Conservation (phyloP, 2,888 invertebrate genomes). For the Chrysodeixis includens region DNA sequence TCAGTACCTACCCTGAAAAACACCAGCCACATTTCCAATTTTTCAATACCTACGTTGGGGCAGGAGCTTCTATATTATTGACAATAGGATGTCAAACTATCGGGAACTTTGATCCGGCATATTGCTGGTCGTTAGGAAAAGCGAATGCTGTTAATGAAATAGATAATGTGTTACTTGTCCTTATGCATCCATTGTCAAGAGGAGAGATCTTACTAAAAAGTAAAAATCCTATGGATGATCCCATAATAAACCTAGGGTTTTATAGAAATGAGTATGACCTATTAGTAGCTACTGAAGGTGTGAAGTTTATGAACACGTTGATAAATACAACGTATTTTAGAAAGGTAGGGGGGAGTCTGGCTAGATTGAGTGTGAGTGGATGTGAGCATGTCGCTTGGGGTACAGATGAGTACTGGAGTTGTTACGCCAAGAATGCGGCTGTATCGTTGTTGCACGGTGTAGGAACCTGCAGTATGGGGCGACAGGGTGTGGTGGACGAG, state of each 20-base stretch:
- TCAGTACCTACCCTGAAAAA: constrained; percentile 31
- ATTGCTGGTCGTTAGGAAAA: constrained; percentile 68
- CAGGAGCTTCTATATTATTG: constrained; percentile 66
- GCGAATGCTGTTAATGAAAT: constrained; percentile 71
- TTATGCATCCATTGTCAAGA: constrained; percentile 77
- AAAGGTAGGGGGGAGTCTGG: constrained; percentile 66
- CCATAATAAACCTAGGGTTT: constrained; percentile 75
- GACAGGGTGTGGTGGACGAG: constrained; percentile 77
- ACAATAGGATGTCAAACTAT: constrained; percentile 63
- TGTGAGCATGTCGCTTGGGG: constrained; percentile 86
- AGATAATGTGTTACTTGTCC: constrained; percentile 63
- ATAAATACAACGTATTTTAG: constrained; percentile 72
- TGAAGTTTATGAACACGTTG: constrained; percentile 70
- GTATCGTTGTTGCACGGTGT: constrained; percentile 90
- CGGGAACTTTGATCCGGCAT: constrained; percentile 61
- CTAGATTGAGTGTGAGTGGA: constrained; percentile 78
- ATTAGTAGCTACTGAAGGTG: constrained; percentile 63
- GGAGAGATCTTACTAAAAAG: constrained; percentile 75
- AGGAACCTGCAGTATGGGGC: constrained; percentile 82
- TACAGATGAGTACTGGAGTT: constrained; percentile 90
- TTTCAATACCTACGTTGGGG: constrained; percentile 75
- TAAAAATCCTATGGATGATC: constrained; percentile 73
- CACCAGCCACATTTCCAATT: constrained; percentile 76
- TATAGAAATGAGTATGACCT: constrained; percentile 72
- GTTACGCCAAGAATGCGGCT: constrained; percentile 88